Evolutionary conservation across 1,140 invertebrate genomes (phyloP).

Genomic region (Procambarus virginalis): DNA sequence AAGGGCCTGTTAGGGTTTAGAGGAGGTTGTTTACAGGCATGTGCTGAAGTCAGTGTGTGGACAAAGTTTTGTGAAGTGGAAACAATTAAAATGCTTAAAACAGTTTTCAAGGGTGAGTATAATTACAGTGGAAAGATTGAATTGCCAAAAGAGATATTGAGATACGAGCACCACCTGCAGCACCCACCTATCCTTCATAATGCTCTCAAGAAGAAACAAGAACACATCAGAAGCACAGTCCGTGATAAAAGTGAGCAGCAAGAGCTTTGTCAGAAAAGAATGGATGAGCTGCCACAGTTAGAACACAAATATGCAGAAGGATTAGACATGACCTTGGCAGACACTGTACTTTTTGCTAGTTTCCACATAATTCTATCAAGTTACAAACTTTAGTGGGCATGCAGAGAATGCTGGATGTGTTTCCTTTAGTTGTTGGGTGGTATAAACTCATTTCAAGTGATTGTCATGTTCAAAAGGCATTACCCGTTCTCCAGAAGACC

Average conservation of each 20-base stretch:
- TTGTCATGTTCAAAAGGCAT: conserved; percentile 16
- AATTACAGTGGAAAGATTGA: neutral
- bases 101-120: conserved; percentile 20
- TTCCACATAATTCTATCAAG: conserved; percentile 43
- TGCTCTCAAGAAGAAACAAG: conserved; percentile 83
- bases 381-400: conserved; percentile 23
- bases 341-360: conserved; percentile 59
- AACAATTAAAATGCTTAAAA: conserved; percentile 78
- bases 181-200: conserved; percentile 91
- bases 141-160: conserved; percentile 80
- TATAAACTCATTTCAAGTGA: conserved; percentile 6
- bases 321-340: conserved; percentile 84
- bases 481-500: conserved; percentile 35
- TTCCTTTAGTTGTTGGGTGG: conserved; percentile 62
- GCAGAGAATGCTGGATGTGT: conserved; percentile 26
- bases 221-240: conserved; percentile 72
- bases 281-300: conserved; percentile 60
- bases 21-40: conserved; percentile 82
- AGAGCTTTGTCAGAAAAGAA: conserved; percentile 48
- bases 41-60: conserved; percentile 90
- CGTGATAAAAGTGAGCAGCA: conserved; percentile 70
- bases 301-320: conserved; percentile 88
- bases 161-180: conserved; percentile 90
- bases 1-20: conserved; percentile 81
- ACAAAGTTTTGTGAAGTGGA: conserved; percentile 94